Evolutionary conservation across 2,888 invertebrate species (phyloP), one percentile per base, ranked within the genome.

Genomic region (Junonia oenone): DNA sequence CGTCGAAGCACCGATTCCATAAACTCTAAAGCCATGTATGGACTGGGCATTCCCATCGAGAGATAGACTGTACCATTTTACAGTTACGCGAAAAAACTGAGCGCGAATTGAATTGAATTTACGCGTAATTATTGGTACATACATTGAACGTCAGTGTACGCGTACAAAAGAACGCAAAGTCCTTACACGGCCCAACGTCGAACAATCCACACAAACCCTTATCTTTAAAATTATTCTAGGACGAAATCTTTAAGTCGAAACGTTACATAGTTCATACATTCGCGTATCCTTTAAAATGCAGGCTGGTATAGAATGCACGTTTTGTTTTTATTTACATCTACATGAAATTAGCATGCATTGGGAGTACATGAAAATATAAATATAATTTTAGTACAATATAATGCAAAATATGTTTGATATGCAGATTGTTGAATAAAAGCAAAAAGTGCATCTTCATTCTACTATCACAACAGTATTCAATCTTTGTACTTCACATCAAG

Each of bases 401-500:
- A 46, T 51, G 47, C 45, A 53, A 46, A 53, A 40, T 47, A 52
- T 45, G 33, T 11, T 13, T 15, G 4, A 17, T 43, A 51, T 31
- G 19, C 31, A 11, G 43, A 54, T 27, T 50, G 37, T 43, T 37
- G 6, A 50, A 46, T 53, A 51, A 59, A 56, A 56, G 55, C 58
- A 58, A 57, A 61, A 40, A 17, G 65, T 69, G 64, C 66, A 69
- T 65, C 35, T 37, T 67, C 22, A 48, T 43, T 52, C 58, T 66
- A 43, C 22, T 26, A 77, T 76, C 74, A 77, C 71, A 75, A 74
- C 68, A 69, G 67, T 65, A 71, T 66, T 63, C 65, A 64, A 68
- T 69, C 69, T 81, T 79, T 82, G 82, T 81, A 83, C 82, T 81
- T 73, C 67, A 69, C 68, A 71, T 69, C 70, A 73, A 73, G 69